Evolutionary conservation across 2,888 invertebrate species (phyloP), one percentile per base, ranked within the genome.

Genomic region (Xanthia togata): DNA sequence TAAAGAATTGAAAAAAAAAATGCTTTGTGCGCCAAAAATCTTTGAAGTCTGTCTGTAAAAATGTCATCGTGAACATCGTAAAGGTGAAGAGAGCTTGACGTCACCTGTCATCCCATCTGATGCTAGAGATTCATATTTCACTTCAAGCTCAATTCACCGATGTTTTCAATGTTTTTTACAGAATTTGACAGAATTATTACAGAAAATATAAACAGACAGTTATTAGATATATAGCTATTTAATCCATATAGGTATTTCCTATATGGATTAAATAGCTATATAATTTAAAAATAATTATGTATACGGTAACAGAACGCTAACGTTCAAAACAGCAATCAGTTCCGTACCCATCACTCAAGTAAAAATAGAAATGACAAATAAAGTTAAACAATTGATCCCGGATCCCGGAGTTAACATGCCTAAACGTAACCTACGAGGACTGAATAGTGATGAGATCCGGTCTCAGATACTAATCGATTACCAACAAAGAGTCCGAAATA

Each of bases 301-400:
- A 62, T 23, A 3, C 23, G 14, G 44, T 44, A 50, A 20, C 23
- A 63, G n/a, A 41, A n/a, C n/a, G n/a, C 9, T 2, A n/a, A 41
- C 4, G 17, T 41, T n/a, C 41, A 64, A 64, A 17, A 20, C 11
- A 38, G 17, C 6, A n/a, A 2, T 64, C 35, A 38, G 35, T 68
- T 55, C n/a, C 35, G 53, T 55, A 63, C 26, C 73, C 73, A 77
- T 72, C 72, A 73, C n/a, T 74, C 26, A 64, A 74, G 70, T 81
- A 88, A 84, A 87, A 88, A 88, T 88, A 88, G 87, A 83, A 83
- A 82, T 88, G 88, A 88, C 85, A 87, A 85, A 79, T 71, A 81
- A 83, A 79, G 41, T 73, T 70, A 80, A 79, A 79, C 77, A 86
- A 83, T 88, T 78, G 87, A 65, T 88, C 82, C 85, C 84, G 88